Evolutionary conservation across 1,140 invertebrate species (phyloP).

Genomic region (Trypoxylus dichotomus): DNA sequence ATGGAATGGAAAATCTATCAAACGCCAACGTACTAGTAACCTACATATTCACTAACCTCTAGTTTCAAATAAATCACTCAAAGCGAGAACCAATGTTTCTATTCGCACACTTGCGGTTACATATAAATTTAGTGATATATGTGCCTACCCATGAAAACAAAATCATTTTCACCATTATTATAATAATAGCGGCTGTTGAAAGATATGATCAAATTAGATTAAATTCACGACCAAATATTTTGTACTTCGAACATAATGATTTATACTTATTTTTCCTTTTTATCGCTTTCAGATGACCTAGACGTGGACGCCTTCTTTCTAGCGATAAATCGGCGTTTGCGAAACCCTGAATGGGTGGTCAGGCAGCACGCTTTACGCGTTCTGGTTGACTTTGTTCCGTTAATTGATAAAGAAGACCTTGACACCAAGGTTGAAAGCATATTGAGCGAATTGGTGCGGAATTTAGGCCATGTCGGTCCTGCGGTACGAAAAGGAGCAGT

Average conservation of each 20-base stretch:
- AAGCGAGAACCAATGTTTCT: too few relatives aligned
- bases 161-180: background rate
- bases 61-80: too few relatives aligned
- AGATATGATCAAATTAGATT: background rate
- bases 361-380: conserved; percentile 76
- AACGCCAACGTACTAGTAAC: too few relatives aligned
- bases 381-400: conserved; percentile 71
- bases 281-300: conserved; percentile 58
- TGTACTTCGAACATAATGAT: background rate
- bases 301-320: conserved; percentile 66
- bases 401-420: conserved; percentile 61
- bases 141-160: background rate
- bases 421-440: conserved; percentile 63
- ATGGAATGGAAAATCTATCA: too few relatives aligned
- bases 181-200: background rate
- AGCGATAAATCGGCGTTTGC: conserved; percentile 70
- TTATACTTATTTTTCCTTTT: conserved; percentile 26
- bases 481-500: conserved; percentile 69
- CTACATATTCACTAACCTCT: too few relatives aligned
- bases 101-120: too few relatives aligned
- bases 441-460: conserved; percentile 68
- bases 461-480: conserved; percentile 73
- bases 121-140: too few relatives aligned
- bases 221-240: background rate
- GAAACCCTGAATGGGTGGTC: conserved; percentile 79